Evolutionary conservation across 2,797 vertebrate genomes (phyloP).

Genomic region (Dendrocincla fuliginosa): DNA sequence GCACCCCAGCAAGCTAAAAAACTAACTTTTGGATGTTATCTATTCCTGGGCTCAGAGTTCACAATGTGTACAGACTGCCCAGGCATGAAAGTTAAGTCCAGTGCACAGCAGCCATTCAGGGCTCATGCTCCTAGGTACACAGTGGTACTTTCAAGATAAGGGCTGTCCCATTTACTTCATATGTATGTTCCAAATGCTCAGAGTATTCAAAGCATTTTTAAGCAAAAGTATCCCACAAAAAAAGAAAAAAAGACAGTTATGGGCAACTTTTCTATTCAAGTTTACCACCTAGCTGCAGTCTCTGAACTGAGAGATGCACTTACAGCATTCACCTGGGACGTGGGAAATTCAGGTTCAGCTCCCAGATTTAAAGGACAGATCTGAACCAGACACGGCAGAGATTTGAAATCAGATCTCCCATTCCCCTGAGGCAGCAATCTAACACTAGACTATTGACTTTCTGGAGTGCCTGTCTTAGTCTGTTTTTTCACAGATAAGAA

Average conservation of each 20-base stretch:
- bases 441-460: conserved; percentile 38
- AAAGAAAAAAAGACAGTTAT: neutral
- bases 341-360: neutral
- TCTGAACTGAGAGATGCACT: neutral
- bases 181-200: neutral
- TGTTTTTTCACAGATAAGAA: conserved; percentile 33
- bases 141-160: neutral
- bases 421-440: conserved; percentile 18
- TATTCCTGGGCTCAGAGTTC: neutral
- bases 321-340: neutral
- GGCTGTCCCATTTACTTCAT: neutral
- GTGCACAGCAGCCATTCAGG: neutral
- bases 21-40: neutral
- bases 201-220: neutral
- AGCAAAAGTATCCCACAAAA: neutral
- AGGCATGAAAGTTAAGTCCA: neutral
- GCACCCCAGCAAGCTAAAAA: neutral
- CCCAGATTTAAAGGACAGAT: neutral
- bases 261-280: neutral
- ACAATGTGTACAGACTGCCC: neutral
- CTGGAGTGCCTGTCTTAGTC: conserved; percentile 2
- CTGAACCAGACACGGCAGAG: conserved; percentile 31
- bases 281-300: neutral
- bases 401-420: conserved; percentile 48
- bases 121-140: neutral